Conservation (phyloP, 2,113 vertebrate genomes). For the Anser brachyrhynchus region DNA sequence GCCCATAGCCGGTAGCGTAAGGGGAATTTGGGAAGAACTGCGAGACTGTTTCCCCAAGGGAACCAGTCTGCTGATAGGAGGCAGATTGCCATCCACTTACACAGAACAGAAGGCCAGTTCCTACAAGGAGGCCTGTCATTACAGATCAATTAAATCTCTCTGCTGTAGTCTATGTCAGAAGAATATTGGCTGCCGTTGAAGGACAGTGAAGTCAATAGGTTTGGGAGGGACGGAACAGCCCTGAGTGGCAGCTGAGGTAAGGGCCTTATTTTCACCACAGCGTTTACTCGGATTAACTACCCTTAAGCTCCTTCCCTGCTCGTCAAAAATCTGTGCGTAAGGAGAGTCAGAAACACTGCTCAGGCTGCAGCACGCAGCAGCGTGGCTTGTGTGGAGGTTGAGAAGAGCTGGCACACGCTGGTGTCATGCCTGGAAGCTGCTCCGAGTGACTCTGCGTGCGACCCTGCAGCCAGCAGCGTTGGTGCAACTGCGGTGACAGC, state of each 20-base stretch:
- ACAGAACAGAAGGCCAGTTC: not conserved
- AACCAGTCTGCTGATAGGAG: not conserved
- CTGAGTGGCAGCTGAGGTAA: not conserved
- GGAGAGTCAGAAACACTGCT: not conserved
- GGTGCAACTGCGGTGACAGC: not conserved
- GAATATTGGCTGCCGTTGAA: not conserved
- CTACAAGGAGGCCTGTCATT: not conserved
- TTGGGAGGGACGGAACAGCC: not conserved
- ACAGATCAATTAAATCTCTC: constrained; percentile 2
- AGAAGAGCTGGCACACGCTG: rapidly evolving
- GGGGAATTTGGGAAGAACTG: not conserved
- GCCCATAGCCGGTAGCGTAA: not conserved
- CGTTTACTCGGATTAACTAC: not conserved
- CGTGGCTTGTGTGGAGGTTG: rapidly evolving
- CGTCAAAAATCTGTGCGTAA: rapidly evolving
- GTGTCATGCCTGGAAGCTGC: not conserved
- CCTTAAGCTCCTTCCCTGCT: constrained; percentile 2
- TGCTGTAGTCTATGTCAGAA: not conserved
- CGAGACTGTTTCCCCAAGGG: not conserved
- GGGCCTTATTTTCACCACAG: constrained; percentile 16
- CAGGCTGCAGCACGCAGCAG: rapidly evolving
- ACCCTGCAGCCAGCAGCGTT: not conserved
- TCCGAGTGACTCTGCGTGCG: rapidly evolving
- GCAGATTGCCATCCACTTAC: not conserved
- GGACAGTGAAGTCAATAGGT: not conserved